A percentile compares a stretch with the other conserved stretches of the same genome.
phyloP scores from a whole-genome alignment of 2,888 invertebrate genomes.

The Apantesis nais region DNA sequence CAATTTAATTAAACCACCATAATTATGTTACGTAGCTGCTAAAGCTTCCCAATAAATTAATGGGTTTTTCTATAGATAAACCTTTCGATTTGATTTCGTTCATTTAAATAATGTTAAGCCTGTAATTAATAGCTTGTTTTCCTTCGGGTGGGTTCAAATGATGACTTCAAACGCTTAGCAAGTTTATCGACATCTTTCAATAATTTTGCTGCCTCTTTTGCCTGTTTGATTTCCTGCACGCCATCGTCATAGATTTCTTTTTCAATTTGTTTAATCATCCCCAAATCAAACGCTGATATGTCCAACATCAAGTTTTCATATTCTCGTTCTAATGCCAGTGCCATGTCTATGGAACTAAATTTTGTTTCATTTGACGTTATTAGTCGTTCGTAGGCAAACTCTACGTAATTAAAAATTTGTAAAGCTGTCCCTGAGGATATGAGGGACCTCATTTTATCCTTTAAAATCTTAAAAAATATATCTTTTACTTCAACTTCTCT shows the following conservation, averaged over 20 bases:
- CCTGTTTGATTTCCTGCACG: constrained; percentile 64
- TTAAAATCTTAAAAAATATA: constrained; percentile 70
- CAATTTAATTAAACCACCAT: too few species aligned
- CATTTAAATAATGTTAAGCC: neutral
- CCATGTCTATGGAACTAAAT: constrained; percentile 86
- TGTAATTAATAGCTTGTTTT: constrained; percentile 18
- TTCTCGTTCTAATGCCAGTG: constrained; percentile 84
- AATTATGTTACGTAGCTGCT: too few species aligned
- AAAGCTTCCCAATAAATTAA: too few species aligned
- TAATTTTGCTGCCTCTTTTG: constrained; percentile 69
- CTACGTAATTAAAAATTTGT: constrained; percentile 87
- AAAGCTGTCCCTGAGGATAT: constrained; percentile 86
- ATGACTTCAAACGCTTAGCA: constrained; percentile 69
- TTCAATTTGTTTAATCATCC: constrained; percentile 70
- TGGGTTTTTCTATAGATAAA: too few species aligned
- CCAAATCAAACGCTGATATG: constrained; percentile 71
- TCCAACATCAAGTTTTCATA: constrained; percentile 74
- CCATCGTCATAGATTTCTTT: constrained; percentile 71
- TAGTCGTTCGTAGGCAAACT: constrained; percentile 88
- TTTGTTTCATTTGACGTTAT: constrained; percentile 87
- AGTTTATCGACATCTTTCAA: constrained; percentile 76
- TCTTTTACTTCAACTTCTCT: constrained; percentile 73
- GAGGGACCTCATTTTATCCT: constrained; percentile 79
- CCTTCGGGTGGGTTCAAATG: constrained; percentile 67
- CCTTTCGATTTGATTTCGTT: too few species aligned